phyloP scores from a whole-genome alignment of 1,140 invertebrate species.

The Chlorops oryzae region DNA sequence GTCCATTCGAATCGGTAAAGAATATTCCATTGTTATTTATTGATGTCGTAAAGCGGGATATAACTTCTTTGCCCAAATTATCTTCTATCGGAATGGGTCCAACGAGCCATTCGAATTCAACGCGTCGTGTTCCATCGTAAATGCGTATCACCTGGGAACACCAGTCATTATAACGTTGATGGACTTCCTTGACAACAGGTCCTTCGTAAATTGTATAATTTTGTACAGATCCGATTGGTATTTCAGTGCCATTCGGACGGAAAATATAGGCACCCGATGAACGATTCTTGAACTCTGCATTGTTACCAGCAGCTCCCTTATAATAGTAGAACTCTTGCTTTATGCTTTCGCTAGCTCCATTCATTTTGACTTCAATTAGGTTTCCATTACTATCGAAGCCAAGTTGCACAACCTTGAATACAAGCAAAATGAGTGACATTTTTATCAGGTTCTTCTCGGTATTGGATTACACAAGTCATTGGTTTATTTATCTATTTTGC shows the following conservation, averaged over 20 bases:
- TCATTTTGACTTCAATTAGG: constrained; percentile 52
- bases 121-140: constrained; percentile 58
- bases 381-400: constrained; percentile 55
- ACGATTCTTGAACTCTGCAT: constrained; percentile 51
- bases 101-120: constrained; percentile 90
- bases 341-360: constrained; percentile 44
- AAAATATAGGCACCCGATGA: constrained; percentile 86
- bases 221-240: constrained; percentile 35
- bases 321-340: constrained; percentile 76
- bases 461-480: no score
- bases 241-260: constrained; percentile 55
- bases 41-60: constrained; percentile 64
- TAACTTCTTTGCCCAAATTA: constrained; percentile 73
- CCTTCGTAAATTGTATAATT: constrained; percentile 55
- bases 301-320: constrained; percentile 57
- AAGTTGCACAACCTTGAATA: no score
- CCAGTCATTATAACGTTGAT: constrained; percentile 71
- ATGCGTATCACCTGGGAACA: constrained; percentile 74
- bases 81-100: constrained; percentile 87
- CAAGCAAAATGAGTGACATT: no score
- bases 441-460: no score
- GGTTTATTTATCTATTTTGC: no score
- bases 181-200: constrained; percentile 72
- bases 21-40: constrained; percentile 64
- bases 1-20: constrained; percentile 88